Evolutionary conservation across 1,140 invertebrate species (phyloP), one percentile per base, ranked within the genome.

Genomic region (Eupeodes corollae): DNA sequence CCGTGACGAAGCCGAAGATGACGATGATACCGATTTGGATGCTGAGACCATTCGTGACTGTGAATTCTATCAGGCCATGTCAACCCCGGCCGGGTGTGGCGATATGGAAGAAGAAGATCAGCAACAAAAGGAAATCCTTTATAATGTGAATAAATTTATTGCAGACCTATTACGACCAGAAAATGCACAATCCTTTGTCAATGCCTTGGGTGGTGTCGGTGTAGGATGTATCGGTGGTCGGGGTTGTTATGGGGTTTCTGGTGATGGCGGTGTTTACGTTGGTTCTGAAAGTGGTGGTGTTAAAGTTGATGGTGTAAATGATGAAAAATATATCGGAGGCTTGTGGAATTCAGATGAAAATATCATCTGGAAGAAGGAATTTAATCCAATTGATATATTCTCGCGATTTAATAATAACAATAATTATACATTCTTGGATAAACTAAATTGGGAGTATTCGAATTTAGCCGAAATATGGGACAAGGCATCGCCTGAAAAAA

Each of bases 391-490:
- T n/a, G 21, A 32, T 26, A 21, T 38, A 10, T 46, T 34, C 6
- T 19, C 15, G 12, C 35, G 44, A 12, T 38, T 39, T 10, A 46
- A 50, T 35, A 21, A 33, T 13, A 32, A 13, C 13, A 45, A 34
- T 21, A 21, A 44, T 15, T 19, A 26, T 12, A n/a, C 39, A 35
- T 45, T 44, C 26, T 33, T 47, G 3, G 33, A 15, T 30, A 31
- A 30, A 39, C 31, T 50, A n/a, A 48, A 47, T 33, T 55, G 53
- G 53, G 49, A 55, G 26, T 49, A 55, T 45, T 44, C 50, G n/a
- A 48, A 55, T 49, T 48, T 55, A 33, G 53, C 48, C 33, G 41
- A 44, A 44, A 52, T 55, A 40, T 55, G 53, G 53, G 43, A 44
- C 41, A 10, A 30, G 35, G 15, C 35, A 37, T 16, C 35, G 11